Conservation (phyloP, 2,113 vertebrate genomes). For the Crocuta crocuta region DNA sequence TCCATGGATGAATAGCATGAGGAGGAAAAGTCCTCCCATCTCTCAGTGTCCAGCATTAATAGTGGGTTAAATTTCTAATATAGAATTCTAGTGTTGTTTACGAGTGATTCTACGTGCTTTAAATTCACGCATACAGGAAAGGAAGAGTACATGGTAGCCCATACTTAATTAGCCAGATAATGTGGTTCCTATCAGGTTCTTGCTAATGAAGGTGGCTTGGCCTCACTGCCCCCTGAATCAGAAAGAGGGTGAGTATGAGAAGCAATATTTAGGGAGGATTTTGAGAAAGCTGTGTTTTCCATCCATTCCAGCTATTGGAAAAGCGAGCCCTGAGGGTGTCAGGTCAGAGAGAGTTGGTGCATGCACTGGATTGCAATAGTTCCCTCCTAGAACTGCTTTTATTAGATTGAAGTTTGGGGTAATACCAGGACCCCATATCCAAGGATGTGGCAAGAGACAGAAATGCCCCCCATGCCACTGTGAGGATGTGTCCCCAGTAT, state of each 20-base stretch:
- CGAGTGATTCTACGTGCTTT: background rate
- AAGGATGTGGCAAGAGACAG: background rate
- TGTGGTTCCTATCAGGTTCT: fast-evolving
- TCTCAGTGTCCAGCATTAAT: background rate
- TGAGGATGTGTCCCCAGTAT: no score
- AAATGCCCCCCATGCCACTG: background rate
- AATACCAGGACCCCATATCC: background rate
- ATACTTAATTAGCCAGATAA: fast-evolving
- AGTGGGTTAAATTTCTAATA: background rate
- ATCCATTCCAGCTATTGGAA: background rate
- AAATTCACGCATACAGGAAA: background rate
- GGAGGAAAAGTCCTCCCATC: background rate
- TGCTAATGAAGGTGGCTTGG: background rate
- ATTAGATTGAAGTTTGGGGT: background rate
- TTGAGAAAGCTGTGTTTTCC: background rate
- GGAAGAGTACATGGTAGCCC: background rate
- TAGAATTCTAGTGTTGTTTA: background rate
- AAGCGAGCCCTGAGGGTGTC: background rate
- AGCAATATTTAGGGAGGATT: background rate
- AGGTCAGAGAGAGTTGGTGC: background rate
- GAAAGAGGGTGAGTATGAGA: background rate
- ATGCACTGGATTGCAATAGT: fast-evolving
- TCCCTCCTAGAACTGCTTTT: background rate
- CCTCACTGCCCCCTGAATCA: no score
- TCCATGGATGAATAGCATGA: background rate